Evolutionary conservation across 2,113 vertebrate genomes (phyloP), one percentile per base, ranked within the genome.

Genomic region (Psettodes erumei): DNA sequence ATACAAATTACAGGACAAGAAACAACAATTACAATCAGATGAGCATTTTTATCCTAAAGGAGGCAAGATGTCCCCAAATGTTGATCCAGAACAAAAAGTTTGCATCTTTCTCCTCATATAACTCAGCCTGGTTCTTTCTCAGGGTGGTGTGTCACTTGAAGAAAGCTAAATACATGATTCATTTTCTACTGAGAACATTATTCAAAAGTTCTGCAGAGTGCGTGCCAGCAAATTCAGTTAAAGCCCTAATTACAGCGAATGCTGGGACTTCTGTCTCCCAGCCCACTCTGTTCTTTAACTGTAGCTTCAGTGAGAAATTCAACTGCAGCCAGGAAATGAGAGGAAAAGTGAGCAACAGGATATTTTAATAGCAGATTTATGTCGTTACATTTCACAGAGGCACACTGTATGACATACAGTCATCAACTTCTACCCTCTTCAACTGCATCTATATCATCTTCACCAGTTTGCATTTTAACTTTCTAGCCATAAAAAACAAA

Each of bases 261-360:
- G 71, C 76, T 66, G 77, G 75, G 61, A 79, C 64, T 73, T 83
- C 66, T 81, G 78, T 78, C 67, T 82, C 56, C 64, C 76, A 79
- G 78, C 90, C 84, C 88, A 89, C 80, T 82, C 84, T 60, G 47
- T 79, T 85, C 60, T 81, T 77, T n/a, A n/a, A 45, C 64, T 82
- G 74, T 63, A 72, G 63, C 43, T 77, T 72, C 48, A 68, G 50
- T 48, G 77, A 83, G 60, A 77, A 55, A 75, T 50, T 25, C 62
- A 11, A 12, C 51, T 48, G 48, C 53, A 59, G 61, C 58, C 12
- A 11, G 35, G 28, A 48, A 79, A 64, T 33, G 28, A 68, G 19
- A 71, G 13, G 25, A 67, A 71, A 62, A 69, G 33, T 25, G 37
- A 65, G 27, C 42, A 81, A 53, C 28, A 35, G 55, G 23, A 33